These are phyloP conservation scores for Chrysina gloriosa DNA, from an alignment of 2,888 invertebrate species.

Conservation along the genomic window DNA sequence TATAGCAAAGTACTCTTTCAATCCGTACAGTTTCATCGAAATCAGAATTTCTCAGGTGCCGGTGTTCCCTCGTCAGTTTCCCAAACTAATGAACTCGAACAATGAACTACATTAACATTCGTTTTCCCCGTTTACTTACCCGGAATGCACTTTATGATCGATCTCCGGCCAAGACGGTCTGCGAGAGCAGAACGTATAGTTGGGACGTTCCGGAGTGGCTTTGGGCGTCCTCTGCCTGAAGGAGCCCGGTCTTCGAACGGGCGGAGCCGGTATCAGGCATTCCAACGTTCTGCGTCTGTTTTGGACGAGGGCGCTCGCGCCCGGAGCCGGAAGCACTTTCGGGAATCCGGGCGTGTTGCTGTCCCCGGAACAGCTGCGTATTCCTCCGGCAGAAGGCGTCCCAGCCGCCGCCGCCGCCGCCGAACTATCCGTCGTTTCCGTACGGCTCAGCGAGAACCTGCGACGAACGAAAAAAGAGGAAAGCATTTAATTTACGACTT, in stretches of 20 bases:
- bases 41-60: no score
- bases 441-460: constrained; percentile 64
- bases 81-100: no score
- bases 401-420: no score
- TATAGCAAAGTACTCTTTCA: no score
- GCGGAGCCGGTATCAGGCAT: constrained; percentile 60
- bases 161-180: constrained; percentile 88
- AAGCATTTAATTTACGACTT: background rate
- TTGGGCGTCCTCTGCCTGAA: constrained; percentile 67
- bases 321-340: constrained; percentile 76
- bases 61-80: no score
- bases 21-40: no score
- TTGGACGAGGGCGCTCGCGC: constrained; percentile 69
- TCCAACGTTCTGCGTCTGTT: constrained; percentile 74
- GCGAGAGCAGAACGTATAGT: constrained; percentile 81
- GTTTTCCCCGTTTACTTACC: constrained; percentile 70
- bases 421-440: constrained; percentile 61
- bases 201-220: constrained; percentile 65
- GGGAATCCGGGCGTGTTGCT: constrained; percentile 73
- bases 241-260: constrained; percentile 65
- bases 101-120: background rate
- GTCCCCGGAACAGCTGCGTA: constrained; percentile 63
- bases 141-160: constrained; percentile 84
- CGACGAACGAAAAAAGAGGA: constrained; percentile 45
- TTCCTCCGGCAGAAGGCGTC: constrained; percentile 53